Evolutionary conservation across 2,888 invertebrate genomes (phyloP).

Genomic region (Agriopis aurantiaria): DNA sequence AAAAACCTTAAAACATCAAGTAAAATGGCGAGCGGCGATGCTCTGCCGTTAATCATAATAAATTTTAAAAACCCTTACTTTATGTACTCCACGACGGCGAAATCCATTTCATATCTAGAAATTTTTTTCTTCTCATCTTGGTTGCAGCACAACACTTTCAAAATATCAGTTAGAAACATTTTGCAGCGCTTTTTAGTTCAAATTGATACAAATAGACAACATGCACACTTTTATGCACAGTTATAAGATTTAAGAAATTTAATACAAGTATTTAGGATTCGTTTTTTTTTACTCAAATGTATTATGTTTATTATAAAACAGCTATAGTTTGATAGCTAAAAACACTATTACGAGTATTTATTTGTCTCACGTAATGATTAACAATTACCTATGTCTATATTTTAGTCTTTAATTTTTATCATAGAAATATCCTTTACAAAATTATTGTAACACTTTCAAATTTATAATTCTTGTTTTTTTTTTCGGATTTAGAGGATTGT

Average conservation of each 20-base stretch:
- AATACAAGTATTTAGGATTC: too few species aligned
- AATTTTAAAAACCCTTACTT: conserved; percentile 16
- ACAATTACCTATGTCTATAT: not conserved
- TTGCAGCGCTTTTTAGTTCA: not conserved
- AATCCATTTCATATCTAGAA: conserved; percentile 10
- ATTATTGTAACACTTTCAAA: not conserved
- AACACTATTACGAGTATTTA: not conserved
- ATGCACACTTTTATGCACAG: too few species aligned
- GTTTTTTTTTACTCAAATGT: too few species aligned
- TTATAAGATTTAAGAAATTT: too few species aligned
- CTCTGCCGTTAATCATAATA: too few species aligned
- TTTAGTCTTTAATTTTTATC: not conserved
- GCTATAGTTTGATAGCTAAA: not conserved
- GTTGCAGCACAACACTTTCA: conserved; percentile 29
- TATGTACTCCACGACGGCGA: conserved; percentile 19
- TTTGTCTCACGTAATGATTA: not conserved
- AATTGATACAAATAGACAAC: not conserved
- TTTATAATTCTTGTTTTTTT: not conserved
- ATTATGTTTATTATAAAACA: not conserved
- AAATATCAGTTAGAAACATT: conserved; percentile 26
- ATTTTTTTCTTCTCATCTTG: conserved; percentile 14
- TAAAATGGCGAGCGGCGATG: too few species aligned
- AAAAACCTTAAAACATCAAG: too few species aligned
- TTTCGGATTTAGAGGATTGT: too few species aligned
- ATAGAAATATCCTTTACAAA: not conserved